Evolutionary conservation across 2,797 vertebrate genomes (phyloP).

Genomic region (Argyrosomus regius): DNA sequence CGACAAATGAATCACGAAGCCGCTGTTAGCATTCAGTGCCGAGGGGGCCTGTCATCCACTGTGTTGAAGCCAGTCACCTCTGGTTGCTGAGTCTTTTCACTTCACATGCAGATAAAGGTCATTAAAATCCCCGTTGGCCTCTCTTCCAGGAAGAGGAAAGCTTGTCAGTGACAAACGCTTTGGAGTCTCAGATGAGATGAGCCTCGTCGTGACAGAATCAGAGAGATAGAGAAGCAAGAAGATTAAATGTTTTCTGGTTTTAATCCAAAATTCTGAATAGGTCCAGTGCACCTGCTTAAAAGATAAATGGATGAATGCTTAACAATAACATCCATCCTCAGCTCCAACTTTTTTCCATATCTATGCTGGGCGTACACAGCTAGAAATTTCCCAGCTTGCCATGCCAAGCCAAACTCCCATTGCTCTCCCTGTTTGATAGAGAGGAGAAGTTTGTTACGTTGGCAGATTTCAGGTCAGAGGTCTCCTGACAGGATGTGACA

Average conservation of each 20-base stretch:
- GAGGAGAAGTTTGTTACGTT: conserved; percentile 33
- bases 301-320: not conserved
- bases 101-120: conserved; percentile 46
- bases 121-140: conserved; percentile 38
- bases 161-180: conserved; percentile 29
- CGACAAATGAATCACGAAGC: not conserved
- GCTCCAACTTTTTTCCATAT: conserved; percentile 24
- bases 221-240: not conserved
- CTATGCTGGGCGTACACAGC: conserved; percentile 1
- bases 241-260: not conserved
- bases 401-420: conserved; percentile 9
- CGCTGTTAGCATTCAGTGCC: not conserved
- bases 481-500: conserved; percentile 14
- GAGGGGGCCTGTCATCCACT: not conserved
- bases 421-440: conserved; percentile 16
- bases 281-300: not conserved
- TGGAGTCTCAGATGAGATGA: conserved; percentile 8
- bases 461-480: conserved; percentile 36
- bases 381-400: conserved; percentile 26
- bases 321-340: not conserved
- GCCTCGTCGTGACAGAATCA: not conserved
- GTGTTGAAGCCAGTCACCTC: conserved; percentile 11
- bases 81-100: conserved; percentile 35
- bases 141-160: conserved; percentile 35
- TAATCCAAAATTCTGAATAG: not conserved